Conservation (phyloP, 2,888 invertebrate species). For the Drosophila cognata region DNA sequence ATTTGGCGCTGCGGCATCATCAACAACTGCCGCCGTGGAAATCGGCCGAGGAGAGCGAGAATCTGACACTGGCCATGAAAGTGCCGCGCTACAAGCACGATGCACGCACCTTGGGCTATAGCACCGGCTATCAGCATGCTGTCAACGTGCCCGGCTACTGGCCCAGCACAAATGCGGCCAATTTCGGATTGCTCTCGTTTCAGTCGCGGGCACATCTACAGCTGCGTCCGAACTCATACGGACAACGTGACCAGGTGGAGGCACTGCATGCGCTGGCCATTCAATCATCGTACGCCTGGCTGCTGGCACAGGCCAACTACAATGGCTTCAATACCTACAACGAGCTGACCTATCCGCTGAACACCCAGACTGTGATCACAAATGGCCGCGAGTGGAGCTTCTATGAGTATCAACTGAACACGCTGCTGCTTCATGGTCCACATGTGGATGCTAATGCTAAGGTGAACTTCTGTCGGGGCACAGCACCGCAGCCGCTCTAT, state of each 20-base stretch:
- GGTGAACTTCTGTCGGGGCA: conserved; percentile 93
- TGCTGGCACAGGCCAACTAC: conserved; percentile 91
- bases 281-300: conserved; percentile 92
- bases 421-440: conserved; percentile 88
- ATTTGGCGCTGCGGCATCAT: conserved; percentile 89
- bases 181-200: conserved; percentile 92
- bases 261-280: conserved; percentile 91
- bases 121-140: conserved; percentile 87
- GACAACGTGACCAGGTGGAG: conserved; percentile 87
- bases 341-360: conserved; percentile 95
- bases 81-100: conserved; percentile 87
- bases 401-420: conserved; percentile 96
- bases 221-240: conserved; percentile 85
- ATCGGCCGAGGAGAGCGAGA: conserved; percentile 86
- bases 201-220: conserved; percentile 88
- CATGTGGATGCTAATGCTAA: conserved; percentile 88
- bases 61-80: conserved; percentile 83
- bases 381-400: conserved; percentile 95
- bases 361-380: conserved; percentile 94
- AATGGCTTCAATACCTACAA: conserved; percentile 96
- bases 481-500: conserved; percentile 90
- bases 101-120: conserved; percentile 88
- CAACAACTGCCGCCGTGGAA: conserved; percentile 89
- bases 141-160: conserved; percentile 93
- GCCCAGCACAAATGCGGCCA: conserved; percentile 90